Evolutionary conservation across 2,888 invertebrate species (phyloP), one percentile per base, ranked within the genome.

Genomic region (Netelia virgata): DNA sequence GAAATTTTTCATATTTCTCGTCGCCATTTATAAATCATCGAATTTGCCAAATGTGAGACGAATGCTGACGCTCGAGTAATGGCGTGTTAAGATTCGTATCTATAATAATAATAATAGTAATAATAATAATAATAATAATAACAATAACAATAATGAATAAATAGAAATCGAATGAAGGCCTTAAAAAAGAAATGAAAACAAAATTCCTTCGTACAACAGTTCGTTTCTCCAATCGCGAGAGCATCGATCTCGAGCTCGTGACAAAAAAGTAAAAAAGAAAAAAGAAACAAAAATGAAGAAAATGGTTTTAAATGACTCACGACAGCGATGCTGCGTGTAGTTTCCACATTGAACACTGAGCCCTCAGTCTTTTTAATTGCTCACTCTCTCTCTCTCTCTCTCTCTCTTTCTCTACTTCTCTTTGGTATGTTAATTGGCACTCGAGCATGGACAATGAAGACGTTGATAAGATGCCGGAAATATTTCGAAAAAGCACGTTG

Each of bases 341-440:
- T 14, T 70, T 50, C 18, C 70, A 55, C 74, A 82, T 75, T 64
- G 63, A 82, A 83, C 82, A 84, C 77, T 80, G 80, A 74, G 66
- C 75, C 80, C 80, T 86, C 86, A 80, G 86, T 86, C 84, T 84
- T 84, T 86, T 70, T 57, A 75, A 63, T 76, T 68, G 64, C 36
- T 66, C 68, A 16, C 41, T 28, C 73, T 57, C 64, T 86, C 85
- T 55, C 75, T 85, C 69, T 53, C 28, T 28, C 28, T 28, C 28
- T 28, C 28, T 28, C 28, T 28, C 76, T 57, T 59, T 86, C 85
- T 63, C 75, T 85, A 66, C 53, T 85, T 57, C 74, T 77, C 79
- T 83, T 75, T 75, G 74, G 80, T 84, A 86, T 72, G 77, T 81
- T 81, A 81, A 83, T 85, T 86, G 86, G 86, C 86, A 86, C 86